Base-by-base conservation (phyloP, 2,113 vertebrate species). In the Poecilia latipinna region DNA sequence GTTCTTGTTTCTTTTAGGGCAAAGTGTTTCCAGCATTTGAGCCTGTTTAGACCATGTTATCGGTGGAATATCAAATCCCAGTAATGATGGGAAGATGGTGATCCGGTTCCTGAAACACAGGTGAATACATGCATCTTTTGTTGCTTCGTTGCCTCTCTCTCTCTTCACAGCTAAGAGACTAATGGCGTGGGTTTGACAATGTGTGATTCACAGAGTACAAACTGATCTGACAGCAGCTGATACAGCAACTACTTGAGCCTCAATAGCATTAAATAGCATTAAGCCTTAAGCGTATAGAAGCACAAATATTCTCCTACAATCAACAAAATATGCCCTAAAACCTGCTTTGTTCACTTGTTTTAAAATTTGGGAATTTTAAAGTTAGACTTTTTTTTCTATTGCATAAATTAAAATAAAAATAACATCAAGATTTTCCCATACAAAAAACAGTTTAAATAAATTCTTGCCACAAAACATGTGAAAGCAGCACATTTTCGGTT, bases 41-140 rank as follows among this genome's bases (percentile, higher is more conserved):
- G 82, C 70, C 64, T 78, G 66, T 73, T 77, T 62, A 67, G 77
- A 89, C 76, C 65, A 80, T 91, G 88, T 63, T 28, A 70, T 64
- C 10, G 73, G 67, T 78, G 68, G 80, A 86, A 83, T 78, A 74
- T 61, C 48, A 76, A 72, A 32, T 42, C 12, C 12, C 73, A 24
- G 17, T 64, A 78, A 82, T 74, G 68, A 71, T 81, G 77, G 86
- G 83, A 90, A 83, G 81, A 84, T 69, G 76, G 84, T 93, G 88
- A 94, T 85, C 83, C 62, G 51, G 73, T 74, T 33, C 73, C 74
- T 82, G 62, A 72, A 84, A 32, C 68, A 84, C 80, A 92, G 93
- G 93, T 95, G 88, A 61, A 65, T 24, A 24, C 32, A 33, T 22
- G 4, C 68, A 26, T 4, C 24, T 33, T 8, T 48, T 4, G 4